Conservation (phyloP, 2,888 invertebrate species). For the Drosophila macrospina region DNA sequence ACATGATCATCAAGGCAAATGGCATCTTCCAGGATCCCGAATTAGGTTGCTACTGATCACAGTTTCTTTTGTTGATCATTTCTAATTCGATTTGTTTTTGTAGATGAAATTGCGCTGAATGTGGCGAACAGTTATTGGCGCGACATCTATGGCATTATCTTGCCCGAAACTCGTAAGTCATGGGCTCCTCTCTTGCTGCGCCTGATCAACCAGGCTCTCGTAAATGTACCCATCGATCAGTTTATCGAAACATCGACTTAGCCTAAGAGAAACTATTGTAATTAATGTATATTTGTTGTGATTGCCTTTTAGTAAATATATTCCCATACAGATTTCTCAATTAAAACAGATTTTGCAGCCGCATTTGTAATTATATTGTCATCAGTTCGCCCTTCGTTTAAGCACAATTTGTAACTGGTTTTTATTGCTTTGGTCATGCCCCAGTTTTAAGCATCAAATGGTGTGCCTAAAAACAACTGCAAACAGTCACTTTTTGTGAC, state of each 20-base stretch:
- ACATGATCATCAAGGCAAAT: slow-evolving; percentile 87
- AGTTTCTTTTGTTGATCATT: fast-evolving
- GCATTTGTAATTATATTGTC: slow-evolving; percentile 25
- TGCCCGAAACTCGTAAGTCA: slow-evolving; percentile 85
- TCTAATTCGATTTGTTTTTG: background rate
- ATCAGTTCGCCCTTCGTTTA: slow-evolving; percentile 27
- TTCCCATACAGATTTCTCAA: slow-evolving; percentile 25
- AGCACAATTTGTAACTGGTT: slow-evolving; percentile 42
- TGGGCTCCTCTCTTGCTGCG: slow-evolving; percentile 83
- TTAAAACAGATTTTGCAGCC: slow-evolving; percentile 15
- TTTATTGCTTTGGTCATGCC: slow-evolving; percentile 58
- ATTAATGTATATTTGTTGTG: slow-evolving; percentile 26
- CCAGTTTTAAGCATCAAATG: slow-evolving; percentile 50
- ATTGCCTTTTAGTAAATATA: slow-evolving; percentile 30
- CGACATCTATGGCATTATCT: slow-evolving; percentile 86
- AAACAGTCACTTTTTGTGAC: slow-evolving; percentile 34
- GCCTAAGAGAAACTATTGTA: background rate
- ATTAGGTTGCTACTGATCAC: slow-evolving; percentile 87
- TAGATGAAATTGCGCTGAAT: slow-evolving; percentile 82
- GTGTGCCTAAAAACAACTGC: slow-evolving; percentile 32
- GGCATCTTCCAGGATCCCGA: slow-evolving; percentile 88
- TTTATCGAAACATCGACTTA: slow-evolving; percentile 53
- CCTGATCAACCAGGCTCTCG: slow-evolving; percentile 78
- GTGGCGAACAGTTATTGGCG: slow-evolving; percentile 88
- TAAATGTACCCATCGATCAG: slow-evolving; percentile 81